Evolutionary conservation across 2,888 invertebrate species (phyloP).

Genomic region (Cheilosia impressa): DNA sequence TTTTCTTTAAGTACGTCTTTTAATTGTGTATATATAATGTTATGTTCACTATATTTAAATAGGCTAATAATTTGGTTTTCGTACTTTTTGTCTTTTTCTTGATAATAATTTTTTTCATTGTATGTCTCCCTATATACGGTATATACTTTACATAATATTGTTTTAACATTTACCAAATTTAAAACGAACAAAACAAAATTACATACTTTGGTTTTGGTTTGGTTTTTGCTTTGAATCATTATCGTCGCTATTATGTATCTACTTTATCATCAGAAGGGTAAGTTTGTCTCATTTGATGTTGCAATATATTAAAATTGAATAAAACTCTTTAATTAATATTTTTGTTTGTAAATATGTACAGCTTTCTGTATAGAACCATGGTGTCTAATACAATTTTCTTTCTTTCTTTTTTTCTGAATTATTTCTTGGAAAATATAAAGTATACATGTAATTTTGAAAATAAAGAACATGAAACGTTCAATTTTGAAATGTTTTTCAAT

Average conservation of each 20-base stretch:
- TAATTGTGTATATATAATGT: slow-evolving; percentile 73
- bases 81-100: slow-evolving; percentile 55
- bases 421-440: slow-evolving; percentile 7
- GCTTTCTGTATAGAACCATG: slow-evolving; percentile 54
- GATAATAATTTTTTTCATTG: slow-evolving; percentile 72
- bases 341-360: slow-evolving; percentile 68
- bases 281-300: slow-evolving; percentile 23
- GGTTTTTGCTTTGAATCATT: not conserved
- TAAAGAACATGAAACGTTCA: slow-evolving; percentile 4
- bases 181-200: slow-evolving; percentile 21
- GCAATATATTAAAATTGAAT: slow-evolving; percentile 58
- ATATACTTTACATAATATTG: slow-evolving; percentile 44
- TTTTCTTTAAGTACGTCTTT: slow-evolving; percentile 71
- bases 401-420: slow-evolving; percentile 37
- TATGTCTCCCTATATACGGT: slow-evolving; percentile 65
- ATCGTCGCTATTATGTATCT: no score
- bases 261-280: slow-evolving; percentile 23
- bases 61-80: slow-evolving; percentile 74
- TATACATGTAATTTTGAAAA: not conserved
- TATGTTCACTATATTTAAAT: slow-evolving; percentile 66
- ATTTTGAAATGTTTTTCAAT: slow-evolving; percentile 5
- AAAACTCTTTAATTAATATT: slow-evolving; percentile 36
- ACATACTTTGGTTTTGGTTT: slow-evolving; percentile 10
- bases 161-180: slow-evolving; percentile 49
- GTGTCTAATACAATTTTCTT: slow-evolving; percentile 31